These are phyloP conservation scores for Lanius collurio DNA, from an alignment of 2,113 vertebrate species.

Conservation along the genomic window DNA sequence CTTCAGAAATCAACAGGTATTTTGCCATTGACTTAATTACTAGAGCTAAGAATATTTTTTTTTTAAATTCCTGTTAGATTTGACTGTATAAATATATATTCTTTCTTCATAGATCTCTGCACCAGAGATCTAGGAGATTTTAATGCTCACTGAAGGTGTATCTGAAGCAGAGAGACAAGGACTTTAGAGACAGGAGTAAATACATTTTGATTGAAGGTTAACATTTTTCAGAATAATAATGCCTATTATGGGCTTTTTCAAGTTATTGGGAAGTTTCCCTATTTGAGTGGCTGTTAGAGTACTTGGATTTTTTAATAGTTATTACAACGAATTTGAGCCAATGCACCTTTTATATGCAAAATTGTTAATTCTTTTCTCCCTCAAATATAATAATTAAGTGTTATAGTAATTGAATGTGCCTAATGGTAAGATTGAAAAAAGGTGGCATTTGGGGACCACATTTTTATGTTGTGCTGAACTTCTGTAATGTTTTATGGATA, in stretches of 20 bases:
- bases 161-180: not conserved
- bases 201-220: not conserved
- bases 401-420: not conserved
- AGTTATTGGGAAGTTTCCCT: not conserved
- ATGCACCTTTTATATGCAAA: not conserved
- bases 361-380: not conserved
- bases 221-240: not conserved
- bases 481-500: not conserved
- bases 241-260: not conserved
- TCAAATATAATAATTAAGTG: not conserved
- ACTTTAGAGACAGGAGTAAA: not conserved
- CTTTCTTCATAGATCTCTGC: not conserved
- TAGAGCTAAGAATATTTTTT: not conserved
- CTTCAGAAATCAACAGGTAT: not conserved
- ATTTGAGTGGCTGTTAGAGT: not conserved
- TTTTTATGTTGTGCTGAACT: not conserved
- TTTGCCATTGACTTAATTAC: not conserved
- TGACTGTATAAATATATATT: not conserved
- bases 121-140: not conserved
- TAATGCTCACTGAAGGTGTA: not conserved
- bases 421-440: not conserved
- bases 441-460: not conserved
- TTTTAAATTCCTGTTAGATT: not conserved
- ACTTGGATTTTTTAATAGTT: not conserved
- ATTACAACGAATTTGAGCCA: not conserved